Percentiles rank a stretch among this genome's conserved stretches.
Conservation (phyloP, 2,888 invertebrate species). For the Fissipunctia ypsillon region DNA sequence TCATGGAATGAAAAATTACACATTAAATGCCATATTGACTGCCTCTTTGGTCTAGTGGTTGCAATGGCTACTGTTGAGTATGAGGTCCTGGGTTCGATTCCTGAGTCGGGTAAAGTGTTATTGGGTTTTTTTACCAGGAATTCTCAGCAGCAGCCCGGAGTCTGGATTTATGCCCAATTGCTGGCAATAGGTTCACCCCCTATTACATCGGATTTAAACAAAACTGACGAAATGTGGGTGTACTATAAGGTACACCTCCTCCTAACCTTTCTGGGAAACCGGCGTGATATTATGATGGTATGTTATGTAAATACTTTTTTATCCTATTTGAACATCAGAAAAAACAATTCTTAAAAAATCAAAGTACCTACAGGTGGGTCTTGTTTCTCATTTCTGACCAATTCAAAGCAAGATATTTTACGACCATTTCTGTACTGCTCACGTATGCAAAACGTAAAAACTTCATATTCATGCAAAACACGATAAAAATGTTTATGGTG, state of each 20-base stretch:
- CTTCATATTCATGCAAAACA: slow-evolving; percentile 49
- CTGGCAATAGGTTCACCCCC: background rate
- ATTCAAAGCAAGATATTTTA: slow-evolving; percentile 22
- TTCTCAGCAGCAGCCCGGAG: background rate
- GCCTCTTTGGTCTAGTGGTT: background rate
- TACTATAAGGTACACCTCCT: background rate
- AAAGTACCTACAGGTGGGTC: background rate
- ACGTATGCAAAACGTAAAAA: slow-evolving; percentile 35
- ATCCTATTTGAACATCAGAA: background rate
- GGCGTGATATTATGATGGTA: background rate
- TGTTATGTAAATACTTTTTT: background rate
- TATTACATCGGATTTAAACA: background rate
- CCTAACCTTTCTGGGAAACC: background rate
- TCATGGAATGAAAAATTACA: background rate
- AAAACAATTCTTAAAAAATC: background rate
- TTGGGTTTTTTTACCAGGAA: background rate
- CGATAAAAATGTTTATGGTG: slow-evolving; percentile 55
- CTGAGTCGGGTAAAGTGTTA: background rate
- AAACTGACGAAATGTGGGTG: background rate
- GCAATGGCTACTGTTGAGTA: background rate
- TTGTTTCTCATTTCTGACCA: background rate
- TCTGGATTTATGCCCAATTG: background rate
- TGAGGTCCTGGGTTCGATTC: background rate
- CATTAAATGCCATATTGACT: background rate
- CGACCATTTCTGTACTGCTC: background rate